Evolutionary conservation across 2,113 vertebrate genomes (phyloP), one percentile per base, ranked within the genome.

Genomic region (Orthonyx spaldingii): DNA sequence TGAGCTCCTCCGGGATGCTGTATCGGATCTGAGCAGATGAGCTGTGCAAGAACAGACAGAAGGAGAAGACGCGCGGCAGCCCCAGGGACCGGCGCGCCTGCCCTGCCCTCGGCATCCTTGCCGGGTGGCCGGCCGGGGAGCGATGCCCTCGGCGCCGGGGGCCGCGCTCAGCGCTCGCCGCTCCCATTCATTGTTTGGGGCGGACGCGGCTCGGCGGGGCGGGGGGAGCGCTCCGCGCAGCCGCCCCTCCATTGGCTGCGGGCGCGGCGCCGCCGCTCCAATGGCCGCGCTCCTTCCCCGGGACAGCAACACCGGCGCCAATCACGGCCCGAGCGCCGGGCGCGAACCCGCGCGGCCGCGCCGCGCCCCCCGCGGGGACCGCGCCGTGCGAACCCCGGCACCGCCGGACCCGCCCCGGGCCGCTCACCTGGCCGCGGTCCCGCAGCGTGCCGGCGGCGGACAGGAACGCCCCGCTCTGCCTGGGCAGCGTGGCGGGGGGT

Each of bases 31-130:
- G 98, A 64, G 98, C 98, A 20, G 97, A 81, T 82, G 96, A 97
- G 97, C 95, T 93, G 98, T 94, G 98, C 98, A 98, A 98, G 91
- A 98, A 96, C 87, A 98, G 94, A 57, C 98, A 98, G 97, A 97
- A 98, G 72, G 98, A 95, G 93, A 98, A 98, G 84, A 98, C 97
- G 94, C 96, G 98, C 84, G 98, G 97, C 92, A 97, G 95, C 52
- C 72, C 97, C 97, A 98, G 97, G 93, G 94, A 96, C 97, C 97
- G 96, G 93, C 97, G 97, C 97, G 98, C 88, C 95, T 91, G 81
- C 84, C 89, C 95, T 92, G 90, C 82, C 94, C 90, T 95, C 81
- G 93, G 95, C 97, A 97, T 98, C 97, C 95, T 98, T 98, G 97
- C 97, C 98, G 84, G 94, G 63, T 95, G 94, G 90, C 93, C 63